phyloP scores from a whole-genome alignment of 2,113 vertebrate species.

The Marmota flaviventris region DNA sequence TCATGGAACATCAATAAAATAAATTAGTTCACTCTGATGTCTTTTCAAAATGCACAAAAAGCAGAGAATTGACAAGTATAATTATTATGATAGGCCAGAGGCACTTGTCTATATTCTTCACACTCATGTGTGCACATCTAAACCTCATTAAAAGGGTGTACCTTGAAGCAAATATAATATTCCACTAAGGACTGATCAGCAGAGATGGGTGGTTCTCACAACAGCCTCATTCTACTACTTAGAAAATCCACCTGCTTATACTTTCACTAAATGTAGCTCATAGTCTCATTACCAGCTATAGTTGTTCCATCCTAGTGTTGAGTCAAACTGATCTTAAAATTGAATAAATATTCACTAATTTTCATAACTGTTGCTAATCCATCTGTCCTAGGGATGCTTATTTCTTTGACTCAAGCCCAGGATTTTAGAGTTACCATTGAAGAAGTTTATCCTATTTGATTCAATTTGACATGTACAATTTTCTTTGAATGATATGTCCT shows the following conservation, averaged over 20 bases:
- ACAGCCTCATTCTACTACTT: not conserved
- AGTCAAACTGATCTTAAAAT: not conserved
- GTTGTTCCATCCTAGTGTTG: not conserved
- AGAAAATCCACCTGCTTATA: not conserved
- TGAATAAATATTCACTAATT: not conserved
- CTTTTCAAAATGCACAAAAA: not conserved
- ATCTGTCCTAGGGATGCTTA: not conserved
- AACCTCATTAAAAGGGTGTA: not conserved
- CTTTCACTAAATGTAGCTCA: no score
- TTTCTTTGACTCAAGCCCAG: not conserved
- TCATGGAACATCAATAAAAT: not conserved
- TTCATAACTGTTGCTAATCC: not conserved
- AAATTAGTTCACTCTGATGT: not conserved
- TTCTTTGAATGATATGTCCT: not conserved
- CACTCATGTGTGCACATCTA: not conserved
- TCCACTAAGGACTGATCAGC: accelerated
- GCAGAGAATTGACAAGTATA: not conserved
- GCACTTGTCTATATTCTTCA: not conserved
- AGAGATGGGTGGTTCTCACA: not conserved
- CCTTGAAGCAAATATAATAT: not conserved
- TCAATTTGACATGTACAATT: not conserved
- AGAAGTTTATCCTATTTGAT: not conserved
- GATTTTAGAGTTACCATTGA: not conserved
- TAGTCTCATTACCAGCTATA: not conserved
- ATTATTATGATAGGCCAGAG: not conserved